Evolutionary conservation across 2,797 vertebrate species (phyloP).

Genomic region (Anableps anableps): DNA sequence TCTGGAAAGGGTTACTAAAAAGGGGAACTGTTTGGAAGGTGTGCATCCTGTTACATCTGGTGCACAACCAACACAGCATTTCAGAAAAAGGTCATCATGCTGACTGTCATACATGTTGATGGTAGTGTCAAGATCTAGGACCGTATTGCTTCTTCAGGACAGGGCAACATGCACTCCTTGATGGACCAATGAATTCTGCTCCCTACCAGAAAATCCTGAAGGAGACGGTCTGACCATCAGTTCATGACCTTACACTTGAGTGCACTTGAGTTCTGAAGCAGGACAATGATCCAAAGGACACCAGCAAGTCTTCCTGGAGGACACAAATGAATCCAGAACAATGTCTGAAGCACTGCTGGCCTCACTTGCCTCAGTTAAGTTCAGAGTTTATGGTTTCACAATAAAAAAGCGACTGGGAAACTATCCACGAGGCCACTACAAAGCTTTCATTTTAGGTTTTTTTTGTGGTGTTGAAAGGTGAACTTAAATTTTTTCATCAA

Average conservation of each 20-base stretch:
- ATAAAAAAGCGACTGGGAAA: background rate
- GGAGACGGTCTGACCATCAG: background rate
- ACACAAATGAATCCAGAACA: background rate
- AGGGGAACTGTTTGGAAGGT: no score
- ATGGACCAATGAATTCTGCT: slow-evolving; percentile 2
- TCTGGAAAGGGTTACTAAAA: background rate
- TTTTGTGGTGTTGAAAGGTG: background rate
- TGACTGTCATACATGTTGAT: background rate
- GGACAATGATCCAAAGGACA: background rate
- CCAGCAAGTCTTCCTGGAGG: background rate
- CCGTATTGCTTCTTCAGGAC: background rate
- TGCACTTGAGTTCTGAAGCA: background rate
- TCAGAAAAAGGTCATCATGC: background rate
- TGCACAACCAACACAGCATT: background rate
- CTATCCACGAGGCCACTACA: background rate
- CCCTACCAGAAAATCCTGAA: background rate
- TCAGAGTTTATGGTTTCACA: background rate
- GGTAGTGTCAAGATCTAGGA: background rate
- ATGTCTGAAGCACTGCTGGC: background rate
- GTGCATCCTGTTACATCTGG: background rate
- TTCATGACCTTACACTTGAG: background rate
- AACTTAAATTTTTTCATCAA: no score
- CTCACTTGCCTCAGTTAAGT: background rate
- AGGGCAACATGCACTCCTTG: background rate
- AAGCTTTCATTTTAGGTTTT: background rate